Evolutionary conservation across 2,888 invertebrate genomes (phyloP).

Genomic region (Acronicta aceris): DNA sequence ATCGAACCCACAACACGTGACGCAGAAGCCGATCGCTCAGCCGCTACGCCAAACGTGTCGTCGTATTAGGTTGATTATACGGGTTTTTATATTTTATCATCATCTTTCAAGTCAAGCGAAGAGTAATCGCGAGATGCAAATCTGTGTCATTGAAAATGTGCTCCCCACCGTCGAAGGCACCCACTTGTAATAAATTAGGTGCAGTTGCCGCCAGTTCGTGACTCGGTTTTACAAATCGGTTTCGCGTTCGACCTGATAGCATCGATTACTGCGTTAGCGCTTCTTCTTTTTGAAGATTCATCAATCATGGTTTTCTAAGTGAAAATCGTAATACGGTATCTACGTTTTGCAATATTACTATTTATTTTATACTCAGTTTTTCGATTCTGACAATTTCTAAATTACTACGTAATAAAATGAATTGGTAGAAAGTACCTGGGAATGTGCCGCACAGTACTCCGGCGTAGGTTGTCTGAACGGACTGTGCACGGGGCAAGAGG

Average conservation of each 20-base stretch:
- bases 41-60: no score
- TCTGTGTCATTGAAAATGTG: slow-evolving; percentile 67
- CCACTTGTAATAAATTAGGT: slow-evolving; percentile 74
- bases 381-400: neutral
- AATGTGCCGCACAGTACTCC: slow-evolving; percentile 85
- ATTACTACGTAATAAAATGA: neutral
- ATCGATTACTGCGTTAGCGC: slow-evolving; percentile 48
- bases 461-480: slow-evolving; percentile 91
- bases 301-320: slow-evolving; percentile 24
- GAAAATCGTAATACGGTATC: slow-evolving; percentile 1
- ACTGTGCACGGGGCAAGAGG: slow-evolving; percentile 93
- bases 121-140: slow-evolving; percentile 63
- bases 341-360: no score
- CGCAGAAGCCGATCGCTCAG: no score
- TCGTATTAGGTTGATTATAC: slow-evolving; percentile 9
- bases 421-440: slow-evolving; percentile 73
- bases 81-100: slow-evolving; percentile 29
- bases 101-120: slow-evolving; percentile 32
- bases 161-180: slow-evolving; percentile 48
- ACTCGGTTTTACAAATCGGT: slow-evolving; percentile 58
- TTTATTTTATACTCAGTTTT: no score
- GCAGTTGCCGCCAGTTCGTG: slow-evolving; percentile 72
- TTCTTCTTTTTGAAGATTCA: slow-evolving; percentile 27
- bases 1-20: no score
- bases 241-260: slow-evolving; percentile 37